Base-by-base conservation (phyloP, 2,113 vertebrate genomes). In the Melanotaenia duboulayi region DNA sequence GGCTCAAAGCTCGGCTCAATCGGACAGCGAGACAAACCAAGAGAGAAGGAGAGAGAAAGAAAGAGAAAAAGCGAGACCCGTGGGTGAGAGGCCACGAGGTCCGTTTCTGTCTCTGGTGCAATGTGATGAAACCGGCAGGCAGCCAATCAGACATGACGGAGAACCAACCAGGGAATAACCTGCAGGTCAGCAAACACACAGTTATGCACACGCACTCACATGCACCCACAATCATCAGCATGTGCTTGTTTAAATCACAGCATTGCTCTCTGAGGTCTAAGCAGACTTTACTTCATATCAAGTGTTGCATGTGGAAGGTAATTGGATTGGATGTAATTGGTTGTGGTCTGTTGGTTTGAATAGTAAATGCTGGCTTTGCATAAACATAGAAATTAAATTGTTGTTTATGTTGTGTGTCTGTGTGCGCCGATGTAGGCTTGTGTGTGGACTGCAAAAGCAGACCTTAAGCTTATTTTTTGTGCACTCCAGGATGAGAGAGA, bases 321-420 rank as follows among this genome's bases (percentile, higher is more conserved):
- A 90, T 90, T 92, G 90, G 85, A 80, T 78, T 42, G 79, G 81
- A 76, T 86, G 84, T 92, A 92, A 92, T 90, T 92, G 89, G 87
- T 82, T 68, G 71, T 74, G 88, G 87, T 89, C 73, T 65, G 70
- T 63, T 84, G 88, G 60, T 76, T 79, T 68, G 80, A 79, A 82
- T 74, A 85, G 85, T 71, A 82, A 90, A 89, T 25, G 80, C 84
- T 85, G 84, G 80, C 87, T 85, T 84, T 87, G 90, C 86, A 88
- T 86, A 91, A 91, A 88, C 66, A 84, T 77, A 83, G 83, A 83
- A 82, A 87, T 87, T 80, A 86, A 86, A 80, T 49, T 54, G 40
- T 44, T 84, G 83, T 87, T 89, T 80, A 50, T 56, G 67, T 70
- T 81, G 82, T 55, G 78, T 58, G 83, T 68, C 62, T 57, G 64